Conservation (phyloP, 2,797 vertebrate genomes). For the Sebastiscus tertius region DNA sequence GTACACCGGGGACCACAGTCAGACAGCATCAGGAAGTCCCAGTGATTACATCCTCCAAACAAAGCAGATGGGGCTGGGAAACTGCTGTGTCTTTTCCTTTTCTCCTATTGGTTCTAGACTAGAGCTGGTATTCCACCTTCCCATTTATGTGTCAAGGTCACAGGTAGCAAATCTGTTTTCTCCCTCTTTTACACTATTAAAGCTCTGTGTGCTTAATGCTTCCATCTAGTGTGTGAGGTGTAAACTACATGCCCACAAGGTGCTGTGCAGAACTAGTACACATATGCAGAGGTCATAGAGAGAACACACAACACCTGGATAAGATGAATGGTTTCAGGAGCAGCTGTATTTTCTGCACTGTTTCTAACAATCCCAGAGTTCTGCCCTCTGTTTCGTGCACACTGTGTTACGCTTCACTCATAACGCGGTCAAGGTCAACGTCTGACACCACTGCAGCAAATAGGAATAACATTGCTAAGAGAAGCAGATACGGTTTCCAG, state of each 20-base stretch:
- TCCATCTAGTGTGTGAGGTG: slow-evolving; percentile 41
- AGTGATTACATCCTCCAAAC: background rate
- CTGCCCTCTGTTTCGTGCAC: slow-evolving; percentile 8
- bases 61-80: background rate
- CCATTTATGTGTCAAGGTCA: slow-evolving; percentile 22
- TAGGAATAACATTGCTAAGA: background rate
- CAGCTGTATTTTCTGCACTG: background rate
- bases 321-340: slow-evolving; percentile 1
- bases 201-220: slow-evolving; percentile 16
- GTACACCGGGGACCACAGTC: slow-evolving; percentile 24
- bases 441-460: slow-evolving; percentile 48
- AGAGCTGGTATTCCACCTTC: background rate
- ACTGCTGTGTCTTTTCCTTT: background rate
- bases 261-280: background rate
- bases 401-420: slow-evolving; percentile 17
- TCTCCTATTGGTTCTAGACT: background rate
- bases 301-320: background rate
- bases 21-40: slow-evolving; percentile 1
- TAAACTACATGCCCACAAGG: slow-evolving; percentile 20
- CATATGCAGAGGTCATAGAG: slow-evolving; percentile 8
- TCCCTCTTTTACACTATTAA: background rate
- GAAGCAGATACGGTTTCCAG: background rate
- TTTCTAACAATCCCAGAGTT: background rate
- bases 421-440: slow-evolving; percentile 62
- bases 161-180: background rate